Conservation (phyloP, 2,113 vertebrate species). For the Neolamprologus tretocephalus region DNA sequence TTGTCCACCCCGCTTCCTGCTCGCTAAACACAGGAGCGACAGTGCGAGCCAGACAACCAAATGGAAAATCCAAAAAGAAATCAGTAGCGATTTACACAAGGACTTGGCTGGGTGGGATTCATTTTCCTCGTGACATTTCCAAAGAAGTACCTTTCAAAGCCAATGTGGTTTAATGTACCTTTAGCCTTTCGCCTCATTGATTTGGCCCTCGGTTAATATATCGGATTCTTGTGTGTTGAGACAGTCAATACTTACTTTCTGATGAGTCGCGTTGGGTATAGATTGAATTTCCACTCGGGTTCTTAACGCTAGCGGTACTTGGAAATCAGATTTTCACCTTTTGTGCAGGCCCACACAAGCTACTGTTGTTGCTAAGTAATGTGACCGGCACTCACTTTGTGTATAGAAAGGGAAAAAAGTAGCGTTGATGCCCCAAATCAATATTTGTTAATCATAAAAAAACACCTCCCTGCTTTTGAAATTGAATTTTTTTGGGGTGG, state of each 20-base stretch:
- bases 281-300: conserved; percentile 62
- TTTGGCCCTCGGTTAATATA: conserved; percentile 61
- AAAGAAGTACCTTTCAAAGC: conserved; percentile 44
- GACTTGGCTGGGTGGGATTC: conserved; percentile 32
- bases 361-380: conserved; percentile 24
- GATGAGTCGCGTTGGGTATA: conserved; percentile 45
- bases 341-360: background rate
- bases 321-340: conserved; percentile 52
- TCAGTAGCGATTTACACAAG: conserved; percentile 35
- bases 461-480: conserved; percentile 41
- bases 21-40: conserved; percentile 18
- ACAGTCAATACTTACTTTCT: conserved; percentile 52
- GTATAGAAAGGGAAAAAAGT: conserved; percentile 23
- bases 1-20: background rate
- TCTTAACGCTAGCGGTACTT: conserved; percentile 38
- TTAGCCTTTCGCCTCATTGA: conserved; percentile 61
- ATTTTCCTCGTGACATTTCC: conserved; percentile 66
- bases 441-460: conserved; percentile 67
- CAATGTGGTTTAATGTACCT: conserved; percentile 57
- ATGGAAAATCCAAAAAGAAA: conserved; percentile 51
- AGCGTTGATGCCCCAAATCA: conserved; percentile 54
- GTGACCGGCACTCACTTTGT: conserved; percentile 12
- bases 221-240: conserved; percentile 37
- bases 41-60: conserved; percentile 8
- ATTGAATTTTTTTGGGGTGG: conserved; percentile 29